Evolutionary conservation across 2,888 invertebrate species (phyloP).

Genomic region (Pachymerium ferrugineum): DNA sequence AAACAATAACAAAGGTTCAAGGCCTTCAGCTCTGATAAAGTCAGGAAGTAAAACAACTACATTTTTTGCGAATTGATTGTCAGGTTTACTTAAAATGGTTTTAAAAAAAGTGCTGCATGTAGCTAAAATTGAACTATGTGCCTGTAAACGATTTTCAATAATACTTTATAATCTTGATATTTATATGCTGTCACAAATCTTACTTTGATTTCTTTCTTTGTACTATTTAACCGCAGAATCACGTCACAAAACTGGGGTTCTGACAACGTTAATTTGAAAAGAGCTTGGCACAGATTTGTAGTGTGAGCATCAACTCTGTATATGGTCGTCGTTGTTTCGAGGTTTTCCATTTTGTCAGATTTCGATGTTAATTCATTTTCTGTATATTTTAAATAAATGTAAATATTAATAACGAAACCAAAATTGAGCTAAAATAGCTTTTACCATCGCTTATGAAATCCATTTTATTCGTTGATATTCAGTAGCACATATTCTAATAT

Average conservation of each 20-base stretch:
- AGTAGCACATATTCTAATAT: not conserved
- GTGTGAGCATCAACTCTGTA: slow-evolving; percentile 19
- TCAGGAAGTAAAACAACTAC: slow-evolving; percentile 22
- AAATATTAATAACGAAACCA: too few species aligned
- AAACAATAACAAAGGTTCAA: slow-evolving; percentile 5
- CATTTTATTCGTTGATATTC: too few species aligned
- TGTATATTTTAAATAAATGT: too few species aligned
- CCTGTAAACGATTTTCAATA: not conserved
- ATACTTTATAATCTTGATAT: not conserved
- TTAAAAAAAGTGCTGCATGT: slow-evolving; percentile 24
- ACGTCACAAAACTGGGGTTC: slow-evolving; percentile 23
- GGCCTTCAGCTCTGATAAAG: slow-evolving; percentile 12
- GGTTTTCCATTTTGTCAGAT: not conserved
- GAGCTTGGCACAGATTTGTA: slow-evolving; percentile 1
- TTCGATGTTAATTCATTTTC: not conserved
- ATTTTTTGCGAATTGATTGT: slow-evolving; percentile 19
- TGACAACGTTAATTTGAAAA: not conserved
- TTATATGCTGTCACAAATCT: not conserved
- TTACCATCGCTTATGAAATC: not conserved
- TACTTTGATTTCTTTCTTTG: slow-evolving; percentile 27
- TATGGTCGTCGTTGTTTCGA: not conserved
- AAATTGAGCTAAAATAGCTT: not conserved
- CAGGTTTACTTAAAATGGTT: slow-evolving; percentile 11
- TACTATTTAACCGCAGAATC: not conserved
- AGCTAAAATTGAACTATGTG: slow-evolving; percentile 20